A percentile compares a stretch with the other conserved stretches of the same genome.
Evolutionary conservation across 1,140 invertebrate genomes (phyloP).

Genomic region (Sweltsa coloradensis): DNA sequence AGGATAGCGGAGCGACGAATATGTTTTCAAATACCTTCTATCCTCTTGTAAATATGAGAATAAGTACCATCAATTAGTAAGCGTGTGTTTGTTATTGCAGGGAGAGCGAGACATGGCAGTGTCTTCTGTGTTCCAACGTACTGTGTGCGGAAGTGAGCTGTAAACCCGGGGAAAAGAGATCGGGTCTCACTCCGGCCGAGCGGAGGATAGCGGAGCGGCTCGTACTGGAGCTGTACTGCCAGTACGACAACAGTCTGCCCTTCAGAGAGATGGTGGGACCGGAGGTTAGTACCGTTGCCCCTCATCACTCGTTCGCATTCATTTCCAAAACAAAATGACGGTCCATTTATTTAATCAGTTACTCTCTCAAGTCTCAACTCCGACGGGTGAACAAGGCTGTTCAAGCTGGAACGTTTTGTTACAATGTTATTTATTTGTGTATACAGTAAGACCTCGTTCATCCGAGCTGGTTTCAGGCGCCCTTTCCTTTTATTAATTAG

Average conservation of each 20-base stretch:
- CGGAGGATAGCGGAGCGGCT: conserved; percentile 67
- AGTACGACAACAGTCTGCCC: conserved; percentile 72
- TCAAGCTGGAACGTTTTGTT: no score
- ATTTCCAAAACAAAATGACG: neutral
- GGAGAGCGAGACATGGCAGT: conserved; percentile 82
- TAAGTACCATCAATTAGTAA: conserved; percentile 1
- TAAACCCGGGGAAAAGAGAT: conserved; percentile 34
- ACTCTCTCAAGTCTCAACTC: neutral
- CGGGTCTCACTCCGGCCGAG: conserved; percentile 41
- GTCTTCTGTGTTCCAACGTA: conserved; percentile 68
- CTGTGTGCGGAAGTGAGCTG: conserved; percentile 30
- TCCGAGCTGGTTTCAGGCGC: no score
- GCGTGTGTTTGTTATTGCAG: conserved; percentile 30
- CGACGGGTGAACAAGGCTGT: no score
- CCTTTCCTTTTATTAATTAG: no score
- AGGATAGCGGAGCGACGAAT: conserved; percentile 67
- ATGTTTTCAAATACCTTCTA: no score
- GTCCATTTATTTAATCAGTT: neutral
- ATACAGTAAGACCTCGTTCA: no score
- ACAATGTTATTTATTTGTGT: conserved; percentile 11
- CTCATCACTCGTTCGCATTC: neutral
- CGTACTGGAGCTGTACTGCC: conserved; percentile 78
- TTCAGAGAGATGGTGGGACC: conserved; percentile 71
- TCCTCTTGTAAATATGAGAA: no score
- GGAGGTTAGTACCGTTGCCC: conserved; percentile 41